phyloP scores from a whole-genome alignment of 2,113 vertebrate species.

The Spea multiplicata region DNA sequence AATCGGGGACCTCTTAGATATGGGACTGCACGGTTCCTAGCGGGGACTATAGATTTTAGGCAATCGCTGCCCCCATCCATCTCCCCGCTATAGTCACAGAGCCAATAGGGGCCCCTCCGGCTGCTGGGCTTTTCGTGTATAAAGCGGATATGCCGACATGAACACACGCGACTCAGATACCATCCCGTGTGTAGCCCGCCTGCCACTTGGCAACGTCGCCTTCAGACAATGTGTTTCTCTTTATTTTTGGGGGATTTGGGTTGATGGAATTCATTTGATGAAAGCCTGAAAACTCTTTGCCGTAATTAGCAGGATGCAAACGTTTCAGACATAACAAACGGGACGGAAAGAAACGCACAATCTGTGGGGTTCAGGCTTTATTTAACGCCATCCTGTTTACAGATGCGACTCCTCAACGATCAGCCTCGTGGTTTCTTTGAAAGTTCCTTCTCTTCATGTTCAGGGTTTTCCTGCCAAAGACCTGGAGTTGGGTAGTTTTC shows the following conservation, averaged over 20 bases:
- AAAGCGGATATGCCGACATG: too few relatives aligned
- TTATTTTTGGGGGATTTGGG: slow-evolving; percentile 45
- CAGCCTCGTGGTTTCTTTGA: neutral
- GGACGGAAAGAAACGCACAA: slow-evolving; percentile 61
- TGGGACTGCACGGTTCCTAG: too few relatives aligned
- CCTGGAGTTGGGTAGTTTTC: too few relatives aligned
- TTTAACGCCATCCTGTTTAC: slow-evolving; percentile 63
- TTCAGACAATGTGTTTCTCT: slow-evolving; percentile 42
- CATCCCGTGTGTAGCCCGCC: too few relatives aligned
- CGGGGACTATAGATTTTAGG: too few relatives aligned
- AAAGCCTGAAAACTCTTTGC: slow-evolving; percentile 61
- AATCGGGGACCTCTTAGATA: too few relatives aligned
- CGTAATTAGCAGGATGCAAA: slow-evolving; percentile 64
- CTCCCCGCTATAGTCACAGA: too few relatives aligned
- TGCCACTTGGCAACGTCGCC: too few relatives aligned
- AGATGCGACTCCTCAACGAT: slow-evolving; percentile 50
- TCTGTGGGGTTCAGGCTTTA: slow-evolving; percentile 61
- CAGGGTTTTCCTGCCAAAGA: neutral
- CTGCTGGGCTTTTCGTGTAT: too few relatives aligned
- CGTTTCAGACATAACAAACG: slow-evolving; percentile 62
- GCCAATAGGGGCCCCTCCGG: too few relatives aligned
- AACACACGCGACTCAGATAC: too few relatives aligned
- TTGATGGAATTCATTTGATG: slow-evolving; percentile 60
- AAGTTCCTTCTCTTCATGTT: neutral
- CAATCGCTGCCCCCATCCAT: too few relatives aligned